phyloP scores from a whole-genome alignment of 2,888 invertebrate genomes.

The Anagyrus pseudococci region DNA sequence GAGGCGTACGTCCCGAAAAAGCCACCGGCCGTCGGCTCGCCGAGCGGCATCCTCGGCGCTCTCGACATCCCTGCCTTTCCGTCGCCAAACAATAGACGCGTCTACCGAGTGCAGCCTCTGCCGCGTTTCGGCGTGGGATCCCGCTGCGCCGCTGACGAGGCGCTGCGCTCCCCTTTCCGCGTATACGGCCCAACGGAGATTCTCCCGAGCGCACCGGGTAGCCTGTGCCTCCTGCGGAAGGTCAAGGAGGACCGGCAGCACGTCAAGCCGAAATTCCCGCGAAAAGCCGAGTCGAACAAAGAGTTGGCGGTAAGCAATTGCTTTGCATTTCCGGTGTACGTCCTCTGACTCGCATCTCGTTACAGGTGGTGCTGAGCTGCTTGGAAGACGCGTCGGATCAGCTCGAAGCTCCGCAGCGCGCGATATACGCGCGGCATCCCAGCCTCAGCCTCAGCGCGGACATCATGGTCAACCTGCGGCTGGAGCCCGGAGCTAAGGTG shows the following conservation, averaged over 20 bases:
- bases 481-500: conserved; percentile 67
- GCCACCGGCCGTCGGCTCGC: not conserved
- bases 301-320: conserved; percentile 26
- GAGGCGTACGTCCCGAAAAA: conserved; percentile 8
- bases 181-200: not conserved
- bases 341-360: too few species aligned
- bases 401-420: too few species aligned
- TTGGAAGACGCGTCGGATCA: too few species aligned
- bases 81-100: not conserved
- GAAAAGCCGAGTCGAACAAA: not conserved
- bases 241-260: conserved; percentile 43
- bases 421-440: conserved; percentile 47
- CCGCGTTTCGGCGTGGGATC: not conserved
- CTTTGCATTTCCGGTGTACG: too few species aligned
- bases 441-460: conserved; percentile 66
- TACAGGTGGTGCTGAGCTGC: too few species aligned
- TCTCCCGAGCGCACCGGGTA: conserved; percentile 42
- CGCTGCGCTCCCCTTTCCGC: not conserved
- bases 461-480: conserved; percentile 65
- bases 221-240: too few species aligned
- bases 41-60: not conserved
- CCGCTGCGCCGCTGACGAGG: not conserved
- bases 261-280: conserved; percentile 14
- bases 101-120: conserved; percentile 13
- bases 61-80: not conserved